Evolutionary conservation across 2,888 invertebrate species (phyloP).

Genomic region (Abrostola triplasia): DNA sequence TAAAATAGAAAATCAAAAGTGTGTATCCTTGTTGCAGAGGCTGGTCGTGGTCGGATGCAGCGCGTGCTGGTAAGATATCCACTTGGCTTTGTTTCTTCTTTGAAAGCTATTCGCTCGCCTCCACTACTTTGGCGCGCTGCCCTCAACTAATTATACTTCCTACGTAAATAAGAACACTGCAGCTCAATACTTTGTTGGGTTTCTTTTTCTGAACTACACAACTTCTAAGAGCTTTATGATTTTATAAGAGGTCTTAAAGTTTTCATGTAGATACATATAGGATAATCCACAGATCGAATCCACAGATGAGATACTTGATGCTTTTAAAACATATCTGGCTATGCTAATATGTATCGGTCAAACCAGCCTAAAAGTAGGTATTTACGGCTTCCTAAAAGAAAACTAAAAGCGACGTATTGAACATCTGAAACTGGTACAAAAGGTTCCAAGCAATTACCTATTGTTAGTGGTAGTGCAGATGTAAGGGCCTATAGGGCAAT

Average conservation of each 20-base stretch:
- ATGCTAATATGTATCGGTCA: background rate
- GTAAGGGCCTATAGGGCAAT: conserved; percentile 66
- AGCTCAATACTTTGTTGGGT: conserved; percentile 11
- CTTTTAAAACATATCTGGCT: background rate
- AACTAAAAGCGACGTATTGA: conserved; percentile 54
- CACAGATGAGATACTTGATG: no score
- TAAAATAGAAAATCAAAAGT: conserved; percentile 48
- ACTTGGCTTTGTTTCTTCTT: conserved; percentile 63
- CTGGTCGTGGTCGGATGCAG: conserved; percentile 61
- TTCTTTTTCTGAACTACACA: conserved; percentile 5
- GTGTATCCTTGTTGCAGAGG: conserved; percentile 64
- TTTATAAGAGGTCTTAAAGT: background rate
- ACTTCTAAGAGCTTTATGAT: background rate
- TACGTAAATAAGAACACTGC: conserved; percentile 48
- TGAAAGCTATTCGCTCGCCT: conserved; percentile 59
- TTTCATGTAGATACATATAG: no score
- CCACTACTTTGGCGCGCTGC: conserved; percentile 68
- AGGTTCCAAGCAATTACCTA: conserved; percentile 67
- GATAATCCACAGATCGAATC: no score
- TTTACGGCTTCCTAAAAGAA: no score
- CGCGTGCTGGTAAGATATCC: conserved; percentile 64
- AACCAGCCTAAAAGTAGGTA: conserved; percentile 22
- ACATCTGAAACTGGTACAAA: conserved; percentile 52
- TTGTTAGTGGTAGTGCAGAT: conserved; percentile 70
- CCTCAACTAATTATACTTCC: conserved; percentile 65